Base-by-base conservation (phyloP, 2,113 vertebrate genomes). In the Periophthalmodon schlosseri region DNA sequence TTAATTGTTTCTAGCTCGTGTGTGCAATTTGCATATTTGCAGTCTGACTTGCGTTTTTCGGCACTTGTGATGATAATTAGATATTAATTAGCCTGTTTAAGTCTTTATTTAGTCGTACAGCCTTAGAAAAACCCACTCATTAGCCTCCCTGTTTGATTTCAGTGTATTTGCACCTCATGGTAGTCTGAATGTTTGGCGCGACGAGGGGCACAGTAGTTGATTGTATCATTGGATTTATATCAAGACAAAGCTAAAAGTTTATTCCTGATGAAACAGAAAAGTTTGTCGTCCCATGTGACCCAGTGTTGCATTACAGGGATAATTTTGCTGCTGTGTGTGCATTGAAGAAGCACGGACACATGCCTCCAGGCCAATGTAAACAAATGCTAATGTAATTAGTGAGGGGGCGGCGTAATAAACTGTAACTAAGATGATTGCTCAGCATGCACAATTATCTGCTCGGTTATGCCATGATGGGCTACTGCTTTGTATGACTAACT, bases 311-410 rank as follows among this genome's bases (percentile, higher is more conserved):
- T 86, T 87, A 82, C 80, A 21, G 79, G 44, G n/a, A 76, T 65
- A 68, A 86, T 70, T 72, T 70, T 61, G 83, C 77, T 82, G 69
- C 34, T 57, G 74, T 58, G 67, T 24, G 60, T 46, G 64, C 16
- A 66, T 76, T 70, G 79, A 83, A 69, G 68, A 81, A 78, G 68
- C 81, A 77, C 72, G 71, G 79, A 75, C 81, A 86, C 76, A 78
- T 86, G 91, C 91, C 93, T 90, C 67, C 73, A 87, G 92, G 91
- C 82, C 85, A 84, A 80, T 86, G 88, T 91, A 94, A 94, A 93
- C 92, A 93, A 92, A 93, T 92, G 89, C 90, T 88, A 92, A 94
- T 91, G 79, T 91, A 92, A 93, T 94, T 92, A 93, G 65, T 7
- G 79, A 77, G 78, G 85, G 84, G 88, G 88, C 77, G 83, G 87